Evolutionary conservation across 2,888 invertebrate species (phyloP).

Genomic region (Chrysopilus asiliformis): DNA sequence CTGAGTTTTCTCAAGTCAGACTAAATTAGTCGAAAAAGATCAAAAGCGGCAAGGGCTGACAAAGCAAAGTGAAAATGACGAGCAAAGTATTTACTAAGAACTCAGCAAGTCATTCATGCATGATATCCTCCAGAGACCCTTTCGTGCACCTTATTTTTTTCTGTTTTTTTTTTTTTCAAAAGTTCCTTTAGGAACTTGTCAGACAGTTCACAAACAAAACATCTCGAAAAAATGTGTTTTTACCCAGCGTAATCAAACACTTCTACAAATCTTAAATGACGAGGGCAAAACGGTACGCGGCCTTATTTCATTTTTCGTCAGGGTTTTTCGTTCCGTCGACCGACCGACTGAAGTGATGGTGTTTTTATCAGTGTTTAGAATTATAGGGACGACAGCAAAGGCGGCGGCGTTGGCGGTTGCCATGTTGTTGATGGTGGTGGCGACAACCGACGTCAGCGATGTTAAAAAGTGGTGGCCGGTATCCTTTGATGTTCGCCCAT

Average conservation of each 20-base stretch:
- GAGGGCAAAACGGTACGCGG: conserved; percentile 9
- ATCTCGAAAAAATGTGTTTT: conserved; percentile 13
- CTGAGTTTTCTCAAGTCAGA: too few species aligned
- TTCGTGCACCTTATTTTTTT: too few species aligned
- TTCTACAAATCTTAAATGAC: conserved; percentile 11
- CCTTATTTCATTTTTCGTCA: conserved; percentile 1
- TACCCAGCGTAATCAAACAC: conserved; percentile 12
- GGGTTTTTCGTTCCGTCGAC: not conserved
- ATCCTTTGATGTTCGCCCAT: conserved; percentile 13
- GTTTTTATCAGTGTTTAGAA: too few species aligned
- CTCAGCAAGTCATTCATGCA: conserved; percentile 11
- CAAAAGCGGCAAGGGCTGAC: not conserved
- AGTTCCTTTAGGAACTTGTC: not conserved
- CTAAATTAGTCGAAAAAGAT: not conserved
- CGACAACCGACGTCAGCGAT: conserved; percentile 10
- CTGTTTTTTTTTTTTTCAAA: conserved; percentile 3
- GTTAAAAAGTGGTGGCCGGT: conserved; percentile 10
- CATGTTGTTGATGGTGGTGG: conserved; percentile 7
- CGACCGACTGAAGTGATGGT: too few species aligned
- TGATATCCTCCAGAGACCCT: too few species aligned
- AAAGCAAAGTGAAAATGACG: conserved; percentile 2
- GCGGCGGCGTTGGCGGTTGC: not conserved
- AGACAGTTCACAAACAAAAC: conserved; percentile 5
- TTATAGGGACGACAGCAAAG: not conserved
- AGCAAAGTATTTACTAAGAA: conserved; percentile 11